Evolutionary conservation across 2,888 invertebrate species (phyloP).

Genomic region (Cataglyphis altisquamis): DNA sequence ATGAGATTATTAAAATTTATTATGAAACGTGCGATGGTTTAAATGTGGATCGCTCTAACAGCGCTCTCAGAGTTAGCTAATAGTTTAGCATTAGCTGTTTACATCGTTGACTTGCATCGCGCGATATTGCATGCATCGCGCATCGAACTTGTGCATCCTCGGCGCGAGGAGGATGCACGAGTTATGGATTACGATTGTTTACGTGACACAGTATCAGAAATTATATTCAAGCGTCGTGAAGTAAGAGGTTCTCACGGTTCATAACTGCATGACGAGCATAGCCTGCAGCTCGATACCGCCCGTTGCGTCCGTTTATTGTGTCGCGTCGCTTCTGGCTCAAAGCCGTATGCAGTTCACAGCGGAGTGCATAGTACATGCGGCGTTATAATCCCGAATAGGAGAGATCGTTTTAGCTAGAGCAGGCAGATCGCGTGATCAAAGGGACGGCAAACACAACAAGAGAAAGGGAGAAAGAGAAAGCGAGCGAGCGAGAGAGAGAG

Average conservation of each 20-base stretch:
- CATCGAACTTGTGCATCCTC: constrained; percentile 34
- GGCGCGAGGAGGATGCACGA: not conserved
- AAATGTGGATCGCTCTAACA: constrained; percentile 24
- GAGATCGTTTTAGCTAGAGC: constrained; percentile 40
- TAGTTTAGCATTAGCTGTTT: constrained; percentile 50
- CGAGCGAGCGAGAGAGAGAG: not conserved
- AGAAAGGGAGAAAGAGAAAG: not conserved
- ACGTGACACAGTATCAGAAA: constrained; percentile 55
- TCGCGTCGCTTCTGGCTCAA: constrained; percentile 30
- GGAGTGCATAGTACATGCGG: constrained; percentile 13
- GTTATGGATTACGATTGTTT: constrained; percentile 53
- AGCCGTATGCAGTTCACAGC: constrained; percentile 47
- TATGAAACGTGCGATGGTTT: constrained; percentile 4
- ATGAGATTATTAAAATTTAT: not conserved
- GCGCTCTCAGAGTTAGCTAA: constrained; percentile 38
- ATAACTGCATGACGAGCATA: constrained; percentile 53
- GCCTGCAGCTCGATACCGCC: constrained; percentile 51
- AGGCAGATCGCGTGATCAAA: constrained; percentile 23
- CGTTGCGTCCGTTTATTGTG: constrained; percentile 45
- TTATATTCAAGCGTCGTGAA: constrained; percentile 50
- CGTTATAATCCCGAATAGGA: constrained; percentile 30
- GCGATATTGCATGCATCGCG: constrained; percentile 32
- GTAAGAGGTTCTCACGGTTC: constrained; percentile 52
- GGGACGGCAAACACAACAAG: constrained; percentile 7
- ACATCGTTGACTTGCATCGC: constrained; percentile 49